A percentile compares a stretch with the other conserved stretches of the same genome.
These are phyloP conservation scores for Drosophila phalerata DNA, from an alignment of 2,888 invertebrate species.

Conservation along the genomic window DNA sequence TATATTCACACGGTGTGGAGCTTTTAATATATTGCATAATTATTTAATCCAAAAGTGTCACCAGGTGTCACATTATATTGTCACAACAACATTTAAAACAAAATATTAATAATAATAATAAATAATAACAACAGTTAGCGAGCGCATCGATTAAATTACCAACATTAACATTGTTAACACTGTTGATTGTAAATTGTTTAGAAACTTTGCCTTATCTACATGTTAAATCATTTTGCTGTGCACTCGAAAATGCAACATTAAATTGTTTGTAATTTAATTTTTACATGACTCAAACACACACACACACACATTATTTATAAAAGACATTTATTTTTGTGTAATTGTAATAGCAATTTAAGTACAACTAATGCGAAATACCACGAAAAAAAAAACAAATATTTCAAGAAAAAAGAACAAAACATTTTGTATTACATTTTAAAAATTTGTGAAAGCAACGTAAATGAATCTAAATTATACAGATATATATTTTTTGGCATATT, in stretches of 20 bases:
- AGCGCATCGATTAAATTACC: conserved; percentile 23
- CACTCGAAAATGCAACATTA: conserved; percentile 34
- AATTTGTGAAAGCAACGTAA: conserved; percentile 46
- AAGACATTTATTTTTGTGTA: conserved; percentile 79
- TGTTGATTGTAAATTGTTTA: conserved; percentile 61
- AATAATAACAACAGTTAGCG: conserved; percentile 9
- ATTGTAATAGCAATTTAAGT: conserved; percentile 67
- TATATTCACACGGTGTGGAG: conserved; percentile 53
- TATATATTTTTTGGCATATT: conserved; percentile 47
- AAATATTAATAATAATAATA: conserved; percentile 1
- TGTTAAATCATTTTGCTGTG: conserved; percentile 71
- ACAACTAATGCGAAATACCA: conserved; percentile 31
- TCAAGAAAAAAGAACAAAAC: conserved; percentile 17
- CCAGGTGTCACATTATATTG: conserved; percentile 47
- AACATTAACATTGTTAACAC: conserved; percentile 36
- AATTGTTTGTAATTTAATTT: conserved; percentile 59
- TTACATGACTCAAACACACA: conserved; percentile 30
- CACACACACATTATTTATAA: conserved; percentile 54
- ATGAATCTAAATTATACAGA: conserved; percentile 48
- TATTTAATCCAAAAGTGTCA: conserved; percentile 53
- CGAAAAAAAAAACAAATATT: conserved; percentile 15
- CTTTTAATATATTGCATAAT: conserved; percentile 47
- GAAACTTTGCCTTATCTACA: conserved; percentile 71
- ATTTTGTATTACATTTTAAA: conserved; percentile 53
- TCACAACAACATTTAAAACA: conserved; percentile 28